These are phyloP conservation scores for Bilobella aurantiaca DNA, from an alignment of 1,140 invertebrate genomes.

Conservation along the genomic window DNA sequence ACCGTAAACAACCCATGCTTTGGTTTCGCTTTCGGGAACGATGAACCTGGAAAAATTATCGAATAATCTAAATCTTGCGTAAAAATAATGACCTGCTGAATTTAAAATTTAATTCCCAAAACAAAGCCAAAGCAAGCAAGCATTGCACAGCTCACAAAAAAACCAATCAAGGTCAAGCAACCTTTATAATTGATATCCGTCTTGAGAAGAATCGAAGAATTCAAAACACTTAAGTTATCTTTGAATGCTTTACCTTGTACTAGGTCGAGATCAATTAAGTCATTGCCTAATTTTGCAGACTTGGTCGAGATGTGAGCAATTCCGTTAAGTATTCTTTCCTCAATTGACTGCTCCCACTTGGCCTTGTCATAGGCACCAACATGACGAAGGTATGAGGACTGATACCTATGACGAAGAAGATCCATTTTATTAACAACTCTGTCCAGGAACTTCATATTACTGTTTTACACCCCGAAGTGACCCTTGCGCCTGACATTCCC, in stretches of 20 bases:
- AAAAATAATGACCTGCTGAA: no score
- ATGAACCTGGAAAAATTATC: conserved; percentile 63
- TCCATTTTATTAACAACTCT: background rate
- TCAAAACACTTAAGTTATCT: conserved; percentile 36
- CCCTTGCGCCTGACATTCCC: no score
- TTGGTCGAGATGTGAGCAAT: conserved; percentile 75
- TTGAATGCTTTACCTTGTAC: conserved; percentile 59
- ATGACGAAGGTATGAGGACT: no score
- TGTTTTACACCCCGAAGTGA: no score
- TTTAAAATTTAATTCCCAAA: no score
- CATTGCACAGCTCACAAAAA: background rate
- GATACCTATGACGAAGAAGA: conserved; percentile 55
- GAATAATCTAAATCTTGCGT: no score
- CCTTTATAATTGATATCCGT: no score
- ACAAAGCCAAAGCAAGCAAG: no score
- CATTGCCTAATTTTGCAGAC: conserved; percentile 74
- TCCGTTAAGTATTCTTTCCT: conserved; percentile 73
- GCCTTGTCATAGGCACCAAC: conserved; percentile 94
- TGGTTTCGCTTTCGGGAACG: conserved; percentile 85
- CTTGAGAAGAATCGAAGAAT: no score
- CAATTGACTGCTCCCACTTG: conserved; percentile 88
- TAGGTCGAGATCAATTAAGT: conserved; percentile 89
- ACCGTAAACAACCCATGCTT: conserved; percentile 75
- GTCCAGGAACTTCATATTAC: no score
- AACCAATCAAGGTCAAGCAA: no score